Evolutionary conservation across 2,113 vertebrate species (phyloP).

Genomic region (Cebus imitator): DNA sequence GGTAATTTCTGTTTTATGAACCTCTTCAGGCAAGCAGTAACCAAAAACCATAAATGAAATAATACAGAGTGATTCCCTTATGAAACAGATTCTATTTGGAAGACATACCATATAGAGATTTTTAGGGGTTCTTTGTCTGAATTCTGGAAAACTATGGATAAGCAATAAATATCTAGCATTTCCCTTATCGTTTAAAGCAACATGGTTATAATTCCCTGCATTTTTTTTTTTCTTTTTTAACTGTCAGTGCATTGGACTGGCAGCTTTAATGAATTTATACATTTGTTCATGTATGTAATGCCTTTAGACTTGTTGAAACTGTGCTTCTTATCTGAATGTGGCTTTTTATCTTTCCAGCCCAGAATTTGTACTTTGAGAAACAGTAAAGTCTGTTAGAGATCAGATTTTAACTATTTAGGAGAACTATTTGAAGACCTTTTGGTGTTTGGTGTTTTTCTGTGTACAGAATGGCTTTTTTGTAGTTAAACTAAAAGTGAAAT

Average conservation of each 20-base stretch:
- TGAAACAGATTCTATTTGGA: not conserved
- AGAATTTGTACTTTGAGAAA: not conserved
- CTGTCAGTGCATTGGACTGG: not conserved
- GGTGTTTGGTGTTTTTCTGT: not conserved
- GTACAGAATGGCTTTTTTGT: not conserved
- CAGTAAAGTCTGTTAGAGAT: not conserved
- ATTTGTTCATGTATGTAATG: not conserved
- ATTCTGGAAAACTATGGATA: not conserved
- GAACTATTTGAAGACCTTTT: not conserved
- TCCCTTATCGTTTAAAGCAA: not conserved
- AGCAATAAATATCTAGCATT: not conserved
- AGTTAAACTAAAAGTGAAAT: not conserved
- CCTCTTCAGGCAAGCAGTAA: not conserved
- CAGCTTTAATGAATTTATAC: not conserved
- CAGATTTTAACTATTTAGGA: slow-evolving; percentile 15
- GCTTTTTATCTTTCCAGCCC: not conserved
- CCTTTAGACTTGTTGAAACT: not conserved
- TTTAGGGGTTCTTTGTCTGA: not conserved
- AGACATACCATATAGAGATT: not conserved
- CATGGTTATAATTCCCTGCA: not conserved
- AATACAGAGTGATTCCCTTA: not conserved
- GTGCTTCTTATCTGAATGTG: not conserved
- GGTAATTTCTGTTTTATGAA: not conserved
- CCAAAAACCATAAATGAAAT: not conserved
- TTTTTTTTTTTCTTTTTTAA: not conserved